These are phyloP conservation scores for Actinopyga echinites DNA, from an alignment of 53 echinoderm and acorn worm species.

Conservation along the genomic window DNA sequence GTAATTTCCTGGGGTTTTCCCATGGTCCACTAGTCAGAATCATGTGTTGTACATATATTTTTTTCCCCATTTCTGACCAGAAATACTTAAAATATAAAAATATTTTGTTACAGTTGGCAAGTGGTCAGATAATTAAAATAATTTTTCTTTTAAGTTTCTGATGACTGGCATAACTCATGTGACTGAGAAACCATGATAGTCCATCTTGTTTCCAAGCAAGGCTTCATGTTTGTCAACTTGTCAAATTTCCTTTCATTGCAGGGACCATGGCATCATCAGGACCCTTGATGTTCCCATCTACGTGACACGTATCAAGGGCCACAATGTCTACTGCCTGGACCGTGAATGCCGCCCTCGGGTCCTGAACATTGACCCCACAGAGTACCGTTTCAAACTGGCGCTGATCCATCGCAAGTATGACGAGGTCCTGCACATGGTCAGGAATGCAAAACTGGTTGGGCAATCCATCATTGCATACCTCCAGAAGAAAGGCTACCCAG, in stretches of 20 bases:
- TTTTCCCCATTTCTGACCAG: too few species aligned
- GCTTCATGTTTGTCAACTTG: too few species aligned
- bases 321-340: slow-evolving; percentile 92
- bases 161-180: too few species aligned
- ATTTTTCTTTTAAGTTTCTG: too few species aligned
- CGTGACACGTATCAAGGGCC: slow-evolving; percentile 99
- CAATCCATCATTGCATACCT: slow-evolving; percentile 99
- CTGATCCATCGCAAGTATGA: slow-evolving; percentile 98
- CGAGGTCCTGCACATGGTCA: slow-evolving; percentile 98
- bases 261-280: slow-evolving; percentile 96
- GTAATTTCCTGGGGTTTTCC: too few species aligned
- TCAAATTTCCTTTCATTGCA: slow-evolving; percentile 4
- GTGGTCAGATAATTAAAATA: too few species aligned
- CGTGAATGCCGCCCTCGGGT: slow-evolving; percentile 95
- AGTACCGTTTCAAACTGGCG: slow-evolving; percentile 96
- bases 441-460: slow-evolving; percentile 90
- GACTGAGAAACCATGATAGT: too few species aligned
- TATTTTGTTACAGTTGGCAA: too few species aligned
- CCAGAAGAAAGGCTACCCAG: slow-evolving; percentile 99
- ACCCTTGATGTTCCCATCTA: slow-evolving; percentile 98
- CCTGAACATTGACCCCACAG: slow-evolving; percentile 92
- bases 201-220: too few species aligned
- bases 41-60: too few species aligned
- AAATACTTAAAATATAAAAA: too few species aligned
- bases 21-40: too few species aligned